Base-by-base conservation (phyloP, 2,797 vertebrate genomes). In the Champsocephalus esox region DNA sequence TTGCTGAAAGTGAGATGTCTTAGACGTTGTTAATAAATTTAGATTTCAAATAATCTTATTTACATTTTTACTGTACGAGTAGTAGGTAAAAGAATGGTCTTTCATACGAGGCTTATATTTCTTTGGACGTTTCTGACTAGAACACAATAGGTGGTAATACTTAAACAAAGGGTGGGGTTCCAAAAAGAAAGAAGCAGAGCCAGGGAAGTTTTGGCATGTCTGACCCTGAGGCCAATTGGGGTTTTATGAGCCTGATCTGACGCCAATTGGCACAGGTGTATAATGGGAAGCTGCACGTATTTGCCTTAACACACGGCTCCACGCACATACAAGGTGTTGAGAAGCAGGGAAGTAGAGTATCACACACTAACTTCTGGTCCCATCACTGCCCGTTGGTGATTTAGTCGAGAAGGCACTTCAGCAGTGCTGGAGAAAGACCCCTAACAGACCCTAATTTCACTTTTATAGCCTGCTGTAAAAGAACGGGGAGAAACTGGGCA, bases 401-500 rank as follows among this genome's bases (percentile, higher is more conserved):
- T 87, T 68, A 85, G 79, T 68, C 21, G 11, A 86, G 84, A 85
- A 77, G 68, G 75, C 70, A 81, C 67, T 62, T 58, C 52, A 82
- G 70, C 70, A 62, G 69, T 76, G 62, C 81, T 68, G 81, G 66
- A 86, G 86, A 90, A 79, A 84, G 80, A 83, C 61, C 43, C 71
- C 85, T 79, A 86, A 90, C 80, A 88, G 82, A 80, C 76, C 77
- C 77, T 82, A 91, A 93, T 93, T 92, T 94, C 84, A 92, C 91
- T 86, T 94, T 92, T 94, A 94, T 80, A 70, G 89, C 86, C 73
- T 38, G 64, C 88, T 59, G 72, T 93, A 93, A 94, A 93, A 94
- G 24, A 91, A 92, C 76, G 67, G 66, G 75, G 83, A 87, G 76
- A 82, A 78, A 87, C 80, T 67, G 78, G 78, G 77, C 78, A 75